Evolutionary conservation across 2,888 invertebrate genomes (phyloP).

Genomic region (Cheilosia vernalis): DNA sequence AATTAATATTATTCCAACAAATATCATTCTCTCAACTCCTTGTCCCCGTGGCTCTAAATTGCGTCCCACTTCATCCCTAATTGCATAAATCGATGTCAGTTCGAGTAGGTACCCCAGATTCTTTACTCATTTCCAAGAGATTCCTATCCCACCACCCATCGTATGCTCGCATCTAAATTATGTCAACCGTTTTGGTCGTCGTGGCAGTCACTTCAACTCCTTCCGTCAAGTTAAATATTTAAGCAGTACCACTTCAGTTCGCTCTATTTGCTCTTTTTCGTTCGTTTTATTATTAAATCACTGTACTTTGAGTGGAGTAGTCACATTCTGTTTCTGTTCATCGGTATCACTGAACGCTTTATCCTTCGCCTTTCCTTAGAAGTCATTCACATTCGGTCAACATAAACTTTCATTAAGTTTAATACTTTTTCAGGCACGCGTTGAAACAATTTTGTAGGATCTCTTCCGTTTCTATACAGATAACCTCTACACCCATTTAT

Average conservation of each 20-base stretch:
- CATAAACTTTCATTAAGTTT: conserved; percentile 63
- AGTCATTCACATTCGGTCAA: conserved; percentile 68
- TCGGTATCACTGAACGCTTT: neutral
- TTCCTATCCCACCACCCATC: neutral
- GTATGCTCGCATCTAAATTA: conserved; percentile 10
- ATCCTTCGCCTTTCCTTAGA: conserved; percentile 22
- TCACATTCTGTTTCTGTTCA: conserved; percentile 26
- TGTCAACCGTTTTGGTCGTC: conserved; percentile 48
- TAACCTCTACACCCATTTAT: neutral
- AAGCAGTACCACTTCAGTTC: conserved; percentile 57
- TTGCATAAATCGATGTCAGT: neutral
- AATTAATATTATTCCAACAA: no score
- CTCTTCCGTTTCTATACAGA: neutral
- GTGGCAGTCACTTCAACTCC: conserved; percentile 36
- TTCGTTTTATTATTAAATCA: conserved; percentile 26
- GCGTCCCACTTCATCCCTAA: neutral
- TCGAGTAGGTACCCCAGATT: neutral
- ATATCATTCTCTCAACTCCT: no score
- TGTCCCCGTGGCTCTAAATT: no score
- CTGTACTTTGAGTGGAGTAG: conserved; percentile 10
- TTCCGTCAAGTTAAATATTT: conserved; percentile 62
- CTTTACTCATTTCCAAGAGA: neutral
- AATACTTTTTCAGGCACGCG: conserved; percentile 59
- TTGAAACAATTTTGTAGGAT: conserved; percentile 26
- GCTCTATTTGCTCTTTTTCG: conserved; percentile 43